Base-by-base conservation (phyloP, 2,888 invertebrate species). In the Drosophila parthenogenetica region DNA sequence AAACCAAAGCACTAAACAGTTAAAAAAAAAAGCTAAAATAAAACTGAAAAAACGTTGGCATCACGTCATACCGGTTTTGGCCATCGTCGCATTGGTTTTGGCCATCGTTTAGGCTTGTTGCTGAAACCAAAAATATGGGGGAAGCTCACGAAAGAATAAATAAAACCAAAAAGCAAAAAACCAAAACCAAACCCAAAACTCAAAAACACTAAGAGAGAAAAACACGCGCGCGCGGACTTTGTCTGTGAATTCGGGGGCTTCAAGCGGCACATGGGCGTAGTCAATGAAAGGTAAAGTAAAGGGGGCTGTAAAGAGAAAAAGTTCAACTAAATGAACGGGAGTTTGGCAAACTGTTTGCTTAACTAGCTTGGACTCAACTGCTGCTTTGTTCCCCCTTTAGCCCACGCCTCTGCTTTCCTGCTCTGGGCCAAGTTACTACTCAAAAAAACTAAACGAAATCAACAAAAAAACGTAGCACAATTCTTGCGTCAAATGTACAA, bases 1-100 rank as follows among this genome's bases (percentile, higher is more conserved):
- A 40, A 58, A 49, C 19, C 42, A 58, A 69, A 69, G 7, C 54
- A 69, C 19, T 32, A 32, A 32, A 32, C 10, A 32, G 10, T 32
- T 5, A 54, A 70, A 53, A 70, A 50, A 55, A 29, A 22, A 11
- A 50, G 29, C 55, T 29, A 67, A 55, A 61, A 71, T 5, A 68
- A 25, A 39, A 40, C 40, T 46, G 35, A 43, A 19, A 50, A 61
- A 60, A 72, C 68, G 32, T 58, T 60, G 69, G 73, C 79, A 81
- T 84, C 82, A 83, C 84, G 84, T 83, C 84, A 83, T 83, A 75
- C 84, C 82, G 82, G 82, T 83, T 83, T 83, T 72, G 73, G 79
- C 79, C 69, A 65, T 25, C 64, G 65, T 51, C 67, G 64, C 70
- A 67, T 69, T 57, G 67, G 43, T 43, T 43, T 67, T 69, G 64